These are phyloP conservation scores for Nycteola revayana DNA, from an alignment of 2,888 invertebrate genomes.

Conservation along the genomic window DNA sequence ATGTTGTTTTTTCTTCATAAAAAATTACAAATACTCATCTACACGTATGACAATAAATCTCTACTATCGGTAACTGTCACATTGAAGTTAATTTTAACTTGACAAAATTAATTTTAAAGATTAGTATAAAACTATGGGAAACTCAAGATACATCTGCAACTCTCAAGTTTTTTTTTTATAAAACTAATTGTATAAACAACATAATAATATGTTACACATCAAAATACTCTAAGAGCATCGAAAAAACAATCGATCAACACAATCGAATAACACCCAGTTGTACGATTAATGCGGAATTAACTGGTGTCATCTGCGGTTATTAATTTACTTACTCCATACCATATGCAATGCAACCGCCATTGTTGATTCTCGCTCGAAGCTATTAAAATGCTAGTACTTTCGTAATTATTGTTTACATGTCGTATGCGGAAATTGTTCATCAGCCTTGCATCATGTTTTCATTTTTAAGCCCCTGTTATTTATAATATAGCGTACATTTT, in stretches of 20 bases:
- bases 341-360: slow-evolving; percentile 30
- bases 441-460: slow-evolving; percentile 38
- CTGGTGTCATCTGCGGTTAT: slow-evolving; percentile 43
- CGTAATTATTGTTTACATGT: slow-evolving; percentile 52
- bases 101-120: no score
- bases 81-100: no score
- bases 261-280: slow-evolving; percentile 35
- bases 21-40: no score
- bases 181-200: no score
- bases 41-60: no score
- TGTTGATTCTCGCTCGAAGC: slow-evolving; percentile 35
- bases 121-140: no score
- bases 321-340: slow-evolving; percentile 39
- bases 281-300: slow-evolving; percentile 44
- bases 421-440: slow-evolving; percentile 44
- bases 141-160: no score
- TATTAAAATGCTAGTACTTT: slow-evolving; percentile 39
- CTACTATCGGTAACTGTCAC: no score
- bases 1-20: not conserved
- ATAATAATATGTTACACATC: no score
- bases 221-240: no score
- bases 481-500: slow-evolving; percentile 22
- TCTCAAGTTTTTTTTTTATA: no score
- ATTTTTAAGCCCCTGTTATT: slow-evolving; percentile 30
- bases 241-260: slow-evolving; percentile 33